Base-by-base conservation (phyloP, 2,113 vertebrate species). In the Phrynosoma blainvillii region DNA sequence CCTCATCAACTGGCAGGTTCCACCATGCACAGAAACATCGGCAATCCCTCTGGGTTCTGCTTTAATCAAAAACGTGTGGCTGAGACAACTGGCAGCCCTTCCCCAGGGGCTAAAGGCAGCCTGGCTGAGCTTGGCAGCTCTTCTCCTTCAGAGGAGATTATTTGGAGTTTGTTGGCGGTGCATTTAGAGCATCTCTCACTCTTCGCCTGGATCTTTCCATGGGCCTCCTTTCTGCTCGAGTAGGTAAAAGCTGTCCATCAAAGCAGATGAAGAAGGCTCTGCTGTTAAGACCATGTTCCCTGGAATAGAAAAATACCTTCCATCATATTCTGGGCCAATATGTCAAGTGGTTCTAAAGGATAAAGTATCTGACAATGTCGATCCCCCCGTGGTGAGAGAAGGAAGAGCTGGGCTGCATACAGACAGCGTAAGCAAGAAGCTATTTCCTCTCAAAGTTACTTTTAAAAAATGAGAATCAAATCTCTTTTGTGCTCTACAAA, bases 341-440 rank as follows among this genome's bases (percentile, higher is more conserved):
- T 92, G 92, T 93, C 93, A 93, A 88, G 85, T 30, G 81, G 87
- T 83, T 84, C n/a, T 84, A 91, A 92, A 91, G 93, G 87, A 70
- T 84, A 90, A 91, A 91, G 90, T 89, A 91, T 88, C 92, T 91
- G 92, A 94, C 91, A 89, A 70, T 1, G 1, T 30, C 88, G 90
- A 93, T 90, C 91, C 91, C 87, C 91, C 42, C 32, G 76, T 94
- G 89, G 91, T 74, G 89, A 89, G 93, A 79, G 82, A 82, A 83
- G 7, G 88, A 42, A 85, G 92, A 87, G 88, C 87, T 88, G 56
- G 73, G 8, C 30, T 78, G 87, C 0, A 89, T 71, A 87, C 88
- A 92, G 91, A 81, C 84, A 71, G 75, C 54, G 18, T 86, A 87
- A 85, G 85, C 0, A 12, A 30, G 65, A 18, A 36, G 86, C 70